phyloP scores from a whole-genome alignment of 1,140 invertebrate genomes.

The Teleogryllus occipitalis region DNA sequence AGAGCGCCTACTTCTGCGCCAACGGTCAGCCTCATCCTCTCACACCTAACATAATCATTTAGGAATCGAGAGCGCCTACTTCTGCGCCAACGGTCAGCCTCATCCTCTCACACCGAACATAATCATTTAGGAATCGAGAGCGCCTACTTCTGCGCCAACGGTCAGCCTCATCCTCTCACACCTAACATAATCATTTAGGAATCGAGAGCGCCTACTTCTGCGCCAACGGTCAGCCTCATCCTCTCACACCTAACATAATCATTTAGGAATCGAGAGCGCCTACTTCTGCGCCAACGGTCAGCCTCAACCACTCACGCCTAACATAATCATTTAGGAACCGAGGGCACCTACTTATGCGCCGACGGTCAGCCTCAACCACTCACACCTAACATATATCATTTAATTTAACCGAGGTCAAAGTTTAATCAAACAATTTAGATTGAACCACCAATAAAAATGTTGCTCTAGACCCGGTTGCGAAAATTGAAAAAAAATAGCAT shows the following conservation, averaged over 20 bases:
- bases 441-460: too few relatives aligned
- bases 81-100: constrained; percentile 53
- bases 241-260: too few relatives aligned
- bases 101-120: not conserved
- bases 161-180: constrained; percentile 32
- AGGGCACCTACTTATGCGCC: constrained; percentile 58
- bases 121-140: too few relatives aligned
- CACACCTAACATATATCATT: too few relatives aligned
- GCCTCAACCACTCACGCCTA: constrained; percentile 6
- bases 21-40: constrained; percentile 44
- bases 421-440: too few relatives aligned
- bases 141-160: constrained; percentile 54
- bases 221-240: constrained; percentile 46
- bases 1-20: constrained; percentile 46
- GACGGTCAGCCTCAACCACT: constrained; percentile 41
- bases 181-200: too few relatives aligned
- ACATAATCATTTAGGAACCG: constrained; percentile 21
- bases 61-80: constrained; percentile 48
- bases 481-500: too few relatives aligned
- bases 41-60: too few relatives aligned
- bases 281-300: too few relatives aligned
- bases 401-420: too few relatives aligned
- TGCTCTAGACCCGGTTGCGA: too few relatives aligned
- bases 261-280: too few relatives aligned
- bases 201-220: constrained; percentile 41